A percentile compares a stretch with the other conserved stretches of the same genome.
Conservation (phyloP, 2,888 invertebrate species). For the Andrena camellia region DNA sequence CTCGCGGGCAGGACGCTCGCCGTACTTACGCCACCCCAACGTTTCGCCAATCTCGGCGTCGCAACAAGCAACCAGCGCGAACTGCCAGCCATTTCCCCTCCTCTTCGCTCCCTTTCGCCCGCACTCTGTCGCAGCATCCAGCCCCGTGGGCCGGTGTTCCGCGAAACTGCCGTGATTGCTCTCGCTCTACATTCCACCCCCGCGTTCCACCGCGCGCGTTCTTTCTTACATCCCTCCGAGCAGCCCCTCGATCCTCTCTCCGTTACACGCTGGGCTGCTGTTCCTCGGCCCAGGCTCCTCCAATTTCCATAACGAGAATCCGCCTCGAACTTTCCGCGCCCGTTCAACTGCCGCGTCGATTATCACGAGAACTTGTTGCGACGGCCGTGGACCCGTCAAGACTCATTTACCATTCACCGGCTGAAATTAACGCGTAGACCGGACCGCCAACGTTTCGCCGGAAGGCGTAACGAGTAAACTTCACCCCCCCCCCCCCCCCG, state of each 20-base stretch:
- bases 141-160: conserved; percentile 24
- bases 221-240: conserved; percentile 16
- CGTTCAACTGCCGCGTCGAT: conserved; percentile 59
- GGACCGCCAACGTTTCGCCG: conserved; percentile 7
- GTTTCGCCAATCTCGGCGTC: conserved; percentile 55
- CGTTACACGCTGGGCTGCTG: conserved; percentile 45
- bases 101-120: neutral
- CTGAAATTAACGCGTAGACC: conserved; percentile 44
- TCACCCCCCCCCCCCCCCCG: too few species aligned
- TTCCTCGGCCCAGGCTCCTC: conserved; percentile 62
- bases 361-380: conserved; percentile 57
- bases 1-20: conserved; percentile 65
- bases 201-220: conserved; percentile 1
- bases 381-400: neutral
- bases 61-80: conserved; percentile 34
- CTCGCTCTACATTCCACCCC: conserved; percentile 35
- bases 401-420: conserved; percentile 31
- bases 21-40: conserved; percentile 51
- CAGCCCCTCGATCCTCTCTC: conserved; percentile 34
- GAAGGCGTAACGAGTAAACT: conserved; percentile 28
- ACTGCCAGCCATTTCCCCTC: conserved; percentile 24
- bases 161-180: conserved; percentile 60
- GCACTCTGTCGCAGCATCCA: conserved; percentile 23
- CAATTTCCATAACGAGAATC: conserved; percentile 80
- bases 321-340: conserved; percentile 43